phyloP scores from a whole-genome alignment of 2,113 vertebrate species.

The Mastomys coucha region DNA sequence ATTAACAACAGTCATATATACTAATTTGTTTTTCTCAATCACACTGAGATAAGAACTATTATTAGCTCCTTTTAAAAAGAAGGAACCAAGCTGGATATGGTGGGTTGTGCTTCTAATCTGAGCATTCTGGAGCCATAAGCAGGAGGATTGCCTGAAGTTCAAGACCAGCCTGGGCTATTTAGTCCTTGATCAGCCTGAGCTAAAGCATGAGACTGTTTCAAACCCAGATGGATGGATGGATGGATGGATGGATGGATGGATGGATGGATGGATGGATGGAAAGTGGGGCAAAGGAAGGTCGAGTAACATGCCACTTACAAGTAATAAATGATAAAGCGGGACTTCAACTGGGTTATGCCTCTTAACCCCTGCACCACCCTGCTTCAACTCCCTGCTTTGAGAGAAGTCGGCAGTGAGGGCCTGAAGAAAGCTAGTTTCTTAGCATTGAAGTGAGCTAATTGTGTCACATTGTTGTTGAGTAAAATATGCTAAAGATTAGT shows the following conservation, averaged over 20 bases:
- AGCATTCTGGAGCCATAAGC: neutral
- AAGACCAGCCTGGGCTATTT: neutral
- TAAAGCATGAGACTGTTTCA: neutral
- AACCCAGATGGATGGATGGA: neutral
- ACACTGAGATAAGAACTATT: slow-evolving; percentile 46
- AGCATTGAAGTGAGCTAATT: slow-evolving; percentile 20
- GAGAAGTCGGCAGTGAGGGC: neutral
- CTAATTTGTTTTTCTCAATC: slow-evolving; percentile 44
- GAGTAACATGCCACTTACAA: neutral
- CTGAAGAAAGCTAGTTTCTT: slow-evolving; percentile 30
- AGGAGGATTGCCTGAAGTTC: neutral
- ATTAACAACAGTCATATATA: slow-evolving; percentile 31
- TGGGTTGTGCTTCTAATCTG: neutral
- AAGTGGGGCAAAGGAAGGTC: neutral
- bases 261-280: neutral
- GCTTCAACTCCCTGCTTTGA: neutral
- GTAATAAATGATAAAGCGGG: neutral
- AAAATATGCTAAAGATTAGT: slow-evolving; percentile 36
- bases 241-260: neutral
- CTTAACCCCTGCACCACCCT: neutral
- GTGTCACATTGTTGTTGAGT: slow-evolving; percentile 15
- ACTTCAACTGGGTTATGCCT: slow-evolving; percentile 33
- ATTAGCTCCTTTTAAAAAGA: slow-evolving; percentile 24
- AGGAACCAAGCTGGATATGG: neutral
- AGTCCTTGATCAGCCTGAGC: neutral